These are phyloP conservation scores for Geopemphigus sp. DNA, from an alignment of 1,140 invertebrate genomes.

Conservation along the genomic window DNA sequence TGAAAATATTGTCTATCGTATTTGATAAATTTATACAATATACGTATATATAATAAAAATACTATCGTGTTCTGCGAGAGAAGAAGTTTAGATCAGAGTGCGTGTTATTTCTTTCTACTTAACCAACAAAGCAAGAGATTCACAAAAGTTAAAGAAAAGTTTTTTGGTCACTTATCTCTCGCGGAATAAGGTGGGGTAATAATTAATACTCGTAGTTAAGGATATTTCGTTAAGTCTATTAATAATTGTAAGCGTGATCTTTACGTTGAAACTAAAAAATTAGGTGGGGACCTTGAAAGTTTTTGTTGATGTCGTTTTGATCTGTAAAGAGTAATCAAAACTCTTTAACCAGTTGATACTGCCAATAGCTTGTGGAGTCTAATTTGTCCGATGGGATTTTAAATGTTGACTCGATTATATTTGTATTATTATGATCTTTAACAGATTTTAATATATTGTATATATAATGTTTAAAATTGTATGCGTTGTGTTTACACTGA, in stretches of 20 bases:
- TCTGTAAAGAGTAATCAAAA: slow-evolving; percentile 37
- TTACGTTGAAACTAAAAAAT: slow-evolving; percentile 17
- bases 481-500: neutral
- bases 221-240: neutral
- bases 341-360: slow-evolving; percentile 49
- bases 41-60: neutral
- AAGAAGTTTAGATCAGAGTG: too few relatives aligned
- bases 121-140: too few relatives aligned
- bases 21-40: neutral
- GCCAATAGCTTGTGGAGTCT: slow-evolving; percentile 49
- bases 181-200: neutral
- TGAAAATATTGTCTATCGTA: neutral
- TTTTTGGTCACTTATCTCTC: too few relatives aligned
- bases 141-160: too few relatives aligned
- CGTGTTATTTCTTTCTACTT: too few relatives aligned
- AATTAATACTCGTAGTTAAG: neutral
- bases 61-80: too few relatives aligned
- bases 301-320: slow-evolving; percentile 47
- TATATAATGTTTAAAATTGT: neutral
- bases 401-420: slow-evolving; percentile 42
- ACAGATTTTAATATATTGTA: neutral
- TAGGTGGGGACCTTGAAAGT: slow-evolving; percentile 46
- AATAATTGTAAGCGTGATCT: slow-evolving; percentile 8
- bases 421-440: neutral
- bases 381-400: slow-evolving; percentile 40